Evolutionary conservation across 1,140 invertebrate species (phyloP).

Genomic region (Lasaia peninsularis): DNA sequence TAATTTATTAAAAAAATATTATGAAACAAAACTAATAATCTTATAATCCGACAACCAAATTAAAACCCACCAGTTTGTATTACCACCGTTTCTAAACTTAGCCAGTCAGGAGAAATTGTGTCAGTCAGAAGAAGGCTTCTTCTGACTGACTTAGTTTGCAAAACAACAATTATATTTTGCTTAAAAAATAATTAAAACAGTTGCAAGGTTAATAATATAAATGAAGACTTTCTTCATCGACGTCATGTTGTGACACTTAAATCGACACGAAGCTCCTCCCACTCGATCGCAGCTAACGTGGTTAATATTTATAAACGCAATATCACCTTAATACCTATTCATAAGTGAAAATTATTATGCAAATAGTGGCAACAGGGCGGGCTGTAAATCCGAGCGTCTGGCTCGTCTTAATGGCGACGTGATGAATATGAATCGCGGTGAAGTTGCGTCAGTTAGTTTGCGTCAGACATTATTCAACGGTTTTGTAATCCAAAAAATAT

Average conservation of each 20-base stretch:
- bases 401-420: conserved; percentile 49
- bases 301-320: conserved; percentile 73
- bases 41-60: too few relatives aligned
- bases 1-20: too few relatives aligned
- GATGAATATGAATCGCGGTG: conserved; percentile 47
- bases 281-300: conserved; percentile 34
- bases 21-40: too few relatives aligned
- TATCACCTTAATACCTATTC: conserved; percentile 73
- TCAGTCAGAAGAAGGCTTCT: too few relatives aligned
- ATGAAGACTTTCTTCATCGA: conserved; percentile 45
- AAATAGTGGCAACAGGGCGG: conserved; percentile 63
- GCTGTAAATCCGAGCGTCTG: conserved; percentile 48
- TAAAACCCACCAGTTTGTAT: too few relatives aligned
- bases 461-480: conserved; percentile 13
- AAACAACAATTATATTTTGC: too few relatives aligned
- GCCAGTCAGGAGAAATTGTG: too few relatives aligned
- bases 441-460: conserved; percentile 28
- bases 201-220: too few relatives aligned
- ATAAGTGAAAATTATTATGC: conserved; percentile 77
- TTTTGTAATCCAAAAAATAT: not conserved
- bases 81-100: too few relatives aligned
- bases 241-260: conserved; percentile 55
- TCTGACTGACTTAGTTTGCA: too few relatives aligned
- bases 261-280: conserved; percentile 42
- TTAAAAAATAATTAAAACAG: too few relatives aligned